Base-by-base conservation (phyloP, 2,113 vertebrate genomes). In the Heliornis fulica region DNA sequence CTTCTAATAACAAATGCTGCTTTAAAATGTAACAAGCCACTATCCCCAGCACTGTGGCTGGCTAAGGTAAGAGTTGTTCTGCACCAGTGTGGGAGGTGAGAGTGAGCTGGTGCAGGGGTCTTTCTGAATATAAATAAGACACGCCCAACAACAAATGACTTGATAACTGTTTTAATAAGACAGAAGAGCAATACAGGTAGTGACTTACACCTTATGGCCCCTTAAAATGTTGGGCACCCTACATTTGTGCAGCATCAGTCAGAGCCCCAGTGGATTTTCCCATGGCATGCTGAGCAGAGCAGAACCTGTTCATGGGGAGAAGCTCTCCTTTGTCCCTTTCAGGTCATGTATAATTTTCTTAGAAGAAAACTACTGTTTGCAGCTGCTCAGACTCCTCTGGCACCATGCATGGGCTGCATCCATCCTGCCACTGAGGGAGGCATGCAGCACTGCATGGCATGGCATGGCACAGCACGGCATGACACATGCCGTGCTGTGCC, bases 351-450 rank as follows among this genome's bases (percentile, higher is more conserved):
- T 18, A 29, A 23, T 28, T 46, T 66, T 9, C n/a, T 43, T 48
- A 22, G 6, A 34, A 74, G 26, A 32, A 48, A 71, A 66, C 18
- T 71, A 3, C 17, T 43, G 4, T 51, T n/a, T n/a, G n/a, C n/a
- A 83, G 38, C 18, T 60, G 20, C 45, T 5, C 0, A 53, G n/a
- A 9, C 14, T 74, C 17, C 31, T 59, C 53, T 3, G 4, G 25
- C 13, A 15, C 14, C 16, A 8, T 5, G 4, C 3, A 1, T 9
- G 18, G 34, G 9, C 36, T 36, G 32, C 6, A 2, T 41, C 15
- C 1, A 1, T 32, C 28, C 13, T 4, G 1, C 0, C 2, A n/a
- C 26, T 2, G 3, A 81, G 46, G 26, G 26, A 48, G 13, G 17
- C 0, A 0, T 38, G 43, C 1, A 7, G 34, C n/a, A 43, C 0